These are phyloP conservation scores for Apodemia zela DNA, from an alignment of 2,888 invertebrate species.

Conservation along the genomic window DNA sequence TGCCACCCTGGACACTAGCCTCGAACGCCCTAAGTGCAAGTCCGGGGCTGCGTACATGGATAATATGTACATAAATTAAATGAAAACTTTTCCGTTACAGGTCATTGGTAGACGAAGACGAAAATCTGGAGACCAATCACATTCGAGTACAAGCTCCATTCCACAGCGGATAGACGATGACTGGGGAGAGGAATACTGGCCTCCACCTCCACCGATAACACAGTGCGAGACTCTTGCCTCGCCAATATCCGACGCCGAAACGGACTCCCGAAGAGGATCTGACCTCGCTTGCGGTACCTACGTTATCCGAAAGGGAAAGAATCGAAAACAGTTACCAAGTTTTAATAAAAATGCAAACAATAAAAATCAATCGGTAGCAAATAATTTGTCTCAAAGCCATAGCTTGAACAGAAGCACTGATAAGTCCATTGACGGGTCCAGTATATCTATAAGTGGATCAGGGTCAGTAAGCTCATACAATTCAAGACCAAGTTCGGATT, in stretches of 20 bases:
- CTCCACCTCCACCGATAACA: conserved; percentile 84
- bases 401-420: conserved; percentile 73
- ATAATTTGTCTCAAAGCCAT: conserved; percentile 64
- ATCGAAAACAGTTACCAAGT: conserved; percentile 83
- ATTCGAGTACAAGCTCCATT: conserved; percentile 86
- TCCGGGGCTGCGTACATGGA: too few species aligned
- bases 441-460: conserved; percentile 73
- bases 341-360: conserved; percentile 75
- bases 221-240: conserved; percentile 84
- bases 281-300: conserved; percentile 85
- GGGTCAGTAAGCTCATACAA: conserved; percentile 81
- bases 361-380: conserved; percentile 52
- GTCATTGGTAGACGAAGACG: conserved; percentile 78
- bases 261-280: conserved; percentile 55
- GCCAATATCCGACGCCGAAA: conserved; percentile 82
- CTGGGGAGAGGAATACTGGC: conserved; percentile 85
- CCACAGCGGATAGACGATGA: conserved; percentile 83
- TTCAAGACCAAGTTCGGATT: conserved; percentile 82
- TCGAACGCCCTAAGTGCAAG: too few species aligned
- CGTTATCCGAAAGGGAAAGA: conserved; percentile 87
- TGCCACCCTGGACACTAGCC: too few species aligned
- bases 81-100: conserved; percentile 53
- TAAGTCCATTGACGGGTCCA: conserved; percentile 71
- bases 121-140: conserved; percentile 79
- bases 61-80: background rate